Percentiles rank a stretch among this genome's conserved stretches.
Evolutionary conservation across 2,797 vertebrate genomes (phyloP).

Genomic region (Fistularia tabacaria): DNA sequence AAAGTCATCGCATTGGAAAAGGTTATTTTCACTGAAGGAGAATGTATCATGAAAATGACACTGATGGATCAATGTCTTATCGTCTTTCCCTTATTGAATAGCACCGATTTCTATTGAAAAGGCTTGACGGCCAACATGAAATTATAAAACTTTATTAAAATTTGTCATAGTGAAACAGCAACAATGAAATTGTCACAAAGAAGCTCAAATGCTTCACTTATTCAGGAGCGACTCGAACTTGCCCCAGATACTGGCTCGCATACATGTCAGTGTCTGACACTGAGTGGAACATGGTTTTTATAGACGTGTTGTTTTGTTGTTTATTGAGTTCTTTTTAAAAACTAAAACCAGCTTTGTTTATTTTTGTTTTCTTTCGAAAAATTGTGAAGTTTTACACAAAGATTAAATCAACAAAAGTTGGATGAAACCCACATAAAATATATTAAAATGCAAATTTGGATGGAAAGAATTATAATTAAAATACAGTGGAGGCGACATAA

Average conservation of each 20-base stretch:
- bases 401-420: constrained; percentile 44
- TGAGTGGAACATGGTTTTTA: constrained; percentile 42
- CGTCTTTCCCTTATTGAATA: constrained; percentile 53
- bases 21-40: constrained; percentile 40
- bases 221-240: constrained; percentile 38
- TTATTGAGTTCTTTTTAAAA: constrained; percentile 37
- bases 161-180: constrained; percentile 57
- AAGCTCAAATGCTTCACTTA: constrained; percentile 50
- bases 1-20: constrained; percentile 11
- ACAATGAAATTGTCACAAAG: constrained; percentile 63
- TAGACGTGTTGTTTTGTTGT: constrained; percentile 21
- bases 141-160: constrained; percentile 74
- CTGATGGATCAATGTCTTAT: constrained; percentile 39
- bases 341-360: constrained; percentile 27
- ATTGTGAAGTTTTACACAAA: constrained; percentile 53
- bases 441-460: constrained; percentile 59
- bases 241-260: constrained; percentile 47
- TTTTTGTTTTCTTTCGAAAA: constrained; percentile 31
- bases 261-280: constrained; percentile 37
- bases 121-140: constrained; percentile 62
- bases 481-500: constrained; percentile 71
- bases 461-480: constrained; percentile 63
- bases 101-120: constrained; percentile 72
- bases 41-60: constrained; percentile 39
- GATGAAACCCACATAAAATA: constrained; percentile 57